Evolutionary conservation across 1,140 invertebrate genomes (phyloP).

Genomic region (Sminthurinus signatus): DNA sequence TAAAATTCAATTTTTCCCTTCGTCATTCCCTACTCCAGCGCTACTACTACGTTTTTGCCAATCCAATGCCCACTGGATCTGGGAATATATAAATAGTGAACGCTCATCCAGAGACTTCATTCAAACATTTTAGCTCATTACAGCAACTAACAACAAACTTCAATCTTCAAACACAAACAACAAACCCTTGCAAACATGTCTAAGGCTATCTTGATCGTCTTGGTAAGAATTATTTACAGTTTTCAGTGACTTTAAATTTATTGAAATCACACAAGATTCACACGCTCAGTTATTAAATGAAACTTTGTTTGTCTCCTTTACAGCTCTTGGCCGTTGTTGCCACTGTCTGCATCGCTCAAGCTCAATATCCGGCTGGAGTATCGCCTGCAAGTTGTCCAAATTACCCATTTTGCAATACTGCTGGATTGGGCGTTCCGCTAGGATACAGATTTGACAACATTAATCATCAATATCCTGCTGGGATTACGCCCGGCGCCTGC

Average conservation of each 20-base stretch:
- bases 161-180: too few species aligned
- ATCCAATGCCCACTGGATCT: too few species aligned
- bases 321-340: slow-evolving; percentile 25
- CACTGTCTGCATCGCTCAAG: slow-evolving; percentile 9
- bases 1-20: too few species aligned
- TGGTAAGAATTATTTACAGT: too few species aligned
- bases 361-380: slow-evolving; percentile 30
- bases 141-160: too few species aligned
- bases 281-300: too few species aligned
- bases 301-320: background rate
- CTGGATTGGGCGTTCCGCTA: slow-evolving; percentile 16
- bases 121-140: too few species aligned
- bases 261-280: too few species aligned
- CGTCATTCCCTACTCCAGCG: too few species aligned
- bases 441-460: slow-evolving; percentile 24
- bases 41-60: too few species aligned
- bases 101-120: too few species aligned
- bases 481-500: slow-evolving; percentile 31
- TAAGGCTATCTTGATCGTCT: slow-evolving; percentile 24
- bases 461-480: slow-evolving; percentile 22
- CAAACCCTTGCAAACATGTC: slow-evolving; percentile 22
- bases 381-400: slow-evolving; percentile 34
- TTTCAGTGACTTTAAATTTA: too few species aligned
- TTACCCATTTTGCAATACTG: slow-evolving; percentile 37
- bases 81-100: slow-evolving; percentile 13